Evolutionary conservation across 2,113 vertebrate species (phyloP), one percentile per base, ranked within the genome.

Genomic region (Dasypus novemcinctus): DNA sequence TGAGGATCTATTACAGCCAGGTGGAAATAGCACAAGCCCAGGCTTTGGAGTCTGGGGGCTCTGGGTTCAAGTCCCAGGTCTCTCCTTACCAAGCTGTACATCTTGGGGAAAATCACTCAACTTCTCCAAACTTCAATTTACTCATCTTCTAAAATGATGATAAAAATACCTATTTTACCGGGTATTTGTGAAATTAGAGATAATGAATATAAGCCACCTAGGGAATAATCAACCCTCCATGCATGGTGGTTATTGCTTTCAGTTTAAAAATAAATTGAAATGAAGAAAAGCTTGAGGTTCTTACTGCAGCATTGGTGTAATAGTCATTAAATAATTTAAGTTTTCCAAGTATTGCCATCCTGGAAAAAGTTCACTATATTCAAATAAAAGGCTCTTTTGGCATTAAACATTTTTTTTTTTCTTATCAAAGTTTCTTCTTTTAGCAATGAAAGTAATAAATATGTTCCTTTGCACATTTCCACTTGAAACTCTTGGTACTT

Each of bases 391-490:
- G 25, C 43, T 59, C n/a, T 8, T 74, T 83, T 66, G 89, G 15
- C 87, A 96, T 96, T 93, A 63, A 91, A 84, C 5, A 6, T 68
- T 75, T 43, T 81, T 41, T 25, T 29, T 46, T 20, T 15, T 36
- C 59, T 61, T 72, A 89, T 93, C 84, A 90, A 84, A 95, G 36
- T 31, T 43, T 74, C 20, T 52, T 11, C 66, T 80, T 90, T 94
- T 41, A 78, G n/a, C n/a, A 41, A 61, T 82, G 23, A 93, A 54
- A 84, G 75, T 80, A 80, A 96, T 90, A 69, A 90, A 81, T 84
- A 90, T 95, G 29, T 80, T n/a, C 79, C 72, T 92, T 75, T 63
- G 71, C 29, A 36, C 76, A 84, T 94, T 86, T 96, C 87, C 78
- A 12, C 80, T 87, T 93, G 74, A 63, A 86, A 59, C n/a, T 7